Percentiles rank a stretch among this genome's conserved stretches.
Conservation (phyloP, 1,140 invertebrate species). For the Tetramorium parvispinum region DNA sequence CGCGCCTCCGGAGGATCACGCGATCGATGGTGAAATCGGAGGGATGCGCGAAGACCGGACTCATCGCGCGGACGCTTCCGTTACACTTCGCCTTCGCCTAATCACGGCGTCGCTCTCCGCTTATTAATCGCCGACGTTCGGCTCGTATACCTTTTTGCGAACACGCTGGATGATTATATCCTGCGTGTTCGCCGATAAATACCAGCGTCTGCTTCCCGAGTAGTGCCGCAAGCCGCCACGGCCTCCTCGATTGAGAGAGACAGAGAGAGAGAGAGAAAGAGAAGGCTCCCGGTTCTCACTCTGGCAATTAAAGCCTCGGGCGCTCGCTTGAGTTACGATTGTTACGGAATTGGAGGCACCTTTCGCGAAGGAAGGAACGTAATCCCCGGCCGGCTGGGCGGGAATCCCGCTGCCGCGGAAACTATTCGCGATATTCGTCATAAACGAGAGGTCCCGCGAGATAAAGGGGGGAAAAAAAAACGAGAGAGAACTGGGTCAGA, state of each 20-base stretch:
- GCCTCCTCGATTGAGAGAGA: conserved; percentile 16
- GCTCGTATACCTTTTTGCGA: conserved; percentile 6
- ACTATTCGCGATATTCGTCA: conserved; percentile 25
- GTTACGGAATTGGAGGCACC: conserved; percentile 45
- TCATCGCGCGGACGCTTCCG: background rate
- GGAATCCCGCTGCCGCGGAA: background rate
- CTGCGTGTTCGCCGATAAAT: conserved; percentile 38
- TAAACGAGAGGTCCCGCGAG: background rate
- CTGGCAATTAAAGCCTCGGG: conserved; percentile 42
- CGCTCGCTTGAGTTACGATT: conserved; percentile 45
- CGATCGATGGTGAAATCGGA: background rate
- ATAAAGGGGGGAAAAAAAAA: background rate
- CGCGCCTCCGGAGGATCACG: background rate
- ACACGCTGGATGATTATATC: conserved; percentile 26
- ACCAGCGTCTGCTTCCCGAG: conserved; percentile 26
- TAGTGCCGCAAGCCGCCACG: conserved; percentile 39
- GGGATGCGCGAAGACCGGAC: too few relatives aligned
- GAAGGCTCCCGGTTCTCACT: background rate
- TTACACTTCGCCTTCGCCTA: conserved; percentile 7
- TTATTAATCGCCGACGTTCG: conserved; percentile 42
- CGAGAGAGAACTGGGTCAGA: background rate
- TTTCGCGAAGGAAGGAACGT: conserved; percentile 11
- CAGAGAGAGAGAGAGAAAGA: conserved; percentile 17
- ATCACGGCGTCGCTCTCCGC: background rate
- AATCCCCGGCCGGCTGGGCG: background rate